These are phyloP conservation scores for Gambusia yucatana DNA, from an alignment of 2,797 vertebrate species.

Conservation along the genomic window DNA sequence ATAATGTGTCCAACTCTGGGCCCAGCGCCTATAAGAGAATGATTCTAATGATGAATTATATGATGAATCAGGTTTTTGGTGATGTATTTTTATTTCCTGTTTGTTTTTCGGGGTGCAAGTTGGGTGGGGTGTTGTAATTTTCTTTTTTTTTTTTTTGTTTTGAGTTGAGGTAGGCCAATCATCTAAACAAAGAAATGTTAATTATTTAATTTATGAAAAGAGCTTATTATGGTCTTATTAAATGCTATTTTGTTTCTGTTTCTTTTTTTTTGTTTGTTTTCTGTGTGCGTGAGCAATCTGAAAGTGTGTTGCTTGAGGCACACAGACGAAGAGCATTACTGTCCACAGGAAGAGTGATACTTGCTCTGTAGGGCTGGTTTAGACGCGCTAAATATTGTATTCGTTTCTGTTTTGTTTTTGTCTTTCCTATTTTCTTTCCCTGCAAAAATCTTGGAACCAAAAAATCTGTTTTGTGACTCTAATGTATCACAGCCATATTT, in stretches of 20 bases:
- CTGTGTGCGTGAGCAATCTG: constrained; percentile 76
- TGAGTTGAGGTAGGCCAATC: constrained; percentile 84
- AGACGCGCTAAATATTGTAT: constrained; percentile 77
- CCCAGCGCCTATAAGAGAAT: constrained; percentile 72
- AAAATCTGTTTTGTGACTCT: constrained; percentile 87
- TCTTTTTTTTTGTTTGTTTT: constrained; percentile 46
- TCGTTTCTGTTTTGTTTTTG: background rate
- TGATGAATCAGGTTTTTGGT: constrained; percentile 86
- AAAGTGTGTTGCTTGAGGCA: constrained; percentile 71
- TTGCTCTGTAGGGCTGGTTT: constrained; percentile 76
- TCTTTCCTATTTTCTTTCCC: constrained; percentile 69
- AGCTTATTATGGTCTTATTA: constrained; percentile 86
- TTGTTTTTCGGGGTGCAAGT: constrained; percentile 50
- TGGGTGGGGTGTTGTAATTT: constrained; percentile 75
- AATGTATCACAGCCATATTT: constrained; percentile 87
- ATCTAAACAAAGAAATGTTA: constrained; percentile 80
- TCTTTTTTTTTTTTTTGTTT: constrained; percentile 9
- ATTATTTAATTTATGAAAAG: constrained; percentile 90
- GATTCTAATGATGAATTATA: constrained; percentile 76
- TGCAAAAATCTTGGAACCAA: constrained; percentile 89
- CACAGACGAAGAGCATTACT: constrained; percentile 73
- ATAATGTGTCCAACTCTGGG: constrained; percentile 78
- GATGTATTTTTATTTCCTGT: constrained; percentile 80
- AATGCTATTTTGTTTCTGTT: constrained; percentile 71
- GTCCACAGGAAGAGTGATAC: constrained; percentile 77